phyloP scores from a whole-genome alignment of 1,140 invertebrate genomes.

The Macrotrachela quadricornifera region DNA sequence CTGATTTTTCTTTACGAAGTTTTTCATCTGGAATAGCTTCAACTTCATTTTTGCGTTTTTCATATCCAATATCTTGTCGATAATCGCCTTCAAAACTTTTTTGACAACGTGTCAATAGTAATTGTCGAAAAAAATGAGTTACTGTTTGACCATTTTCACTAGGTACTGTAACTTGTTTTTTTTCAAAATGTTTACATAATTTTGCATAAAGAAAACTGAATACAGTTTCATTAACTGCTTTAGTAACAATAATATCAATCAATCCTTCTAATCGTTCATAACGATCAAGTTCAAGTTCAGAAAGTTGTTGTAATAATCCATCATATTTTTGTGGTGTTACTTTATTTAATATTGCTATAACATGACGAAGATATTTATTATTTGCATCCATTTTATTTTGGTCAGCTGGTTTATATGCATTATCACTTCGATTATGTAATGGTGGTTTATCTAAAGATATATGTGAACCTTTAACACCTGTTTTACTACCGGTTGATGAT shows the following conservation, averaged over 20 bases:
- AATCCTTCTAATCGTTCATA: slow-evolving; percentile 53
- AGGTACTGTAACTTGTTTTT: slow-evolving; percentile 11
- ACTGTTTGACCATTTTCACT: slow-evolving; percentile 14
- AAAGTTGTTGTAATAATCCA: slow-evolving; percentile 45
- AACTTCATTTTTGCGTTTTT: background rate
- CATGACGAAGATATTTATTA: slow-evolving; percentile 17
- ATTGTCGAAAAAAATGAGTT: slow-evolving; percentile 48
- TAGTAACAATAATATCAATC: slow-evolving; percentile 54
- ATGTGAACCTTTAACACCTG: background rate
- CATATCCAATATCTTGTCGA: slow-evolving; percentile 30
- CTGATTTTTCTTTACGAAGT: slow-evolving; percentile 22
- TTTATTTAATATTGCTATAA: slow-evolving; percentile 74
- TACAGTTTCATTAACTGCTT: slow-evolving; percentile 69
- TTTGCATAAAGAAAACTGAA: slow-evolving; percentile 71
- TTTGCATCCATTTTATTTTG: background rate
- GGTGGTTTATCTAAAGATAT: background rate
- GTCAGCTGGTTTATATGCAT: background rate
- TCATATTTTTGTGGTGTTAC: slow-evolving; percentile 77
- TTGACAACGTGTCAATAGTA: slow-evolving; percentile 62
- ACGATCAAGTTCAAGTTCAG: slow-evolving; percentile 57
- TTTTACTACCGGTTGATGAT: background rate
- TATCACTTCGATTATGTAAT: background rate
- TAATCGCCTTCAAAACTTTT: slow-evolving; percentile 60
- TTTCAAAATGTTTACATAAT: slow-evolving; percentile 37
- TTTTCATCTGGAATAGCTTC: slow-evolving; percentile 12